phyloP scores from a whole-genome alignment of 2,797 vertebrate species.

The Varecia variegata region DNA sequence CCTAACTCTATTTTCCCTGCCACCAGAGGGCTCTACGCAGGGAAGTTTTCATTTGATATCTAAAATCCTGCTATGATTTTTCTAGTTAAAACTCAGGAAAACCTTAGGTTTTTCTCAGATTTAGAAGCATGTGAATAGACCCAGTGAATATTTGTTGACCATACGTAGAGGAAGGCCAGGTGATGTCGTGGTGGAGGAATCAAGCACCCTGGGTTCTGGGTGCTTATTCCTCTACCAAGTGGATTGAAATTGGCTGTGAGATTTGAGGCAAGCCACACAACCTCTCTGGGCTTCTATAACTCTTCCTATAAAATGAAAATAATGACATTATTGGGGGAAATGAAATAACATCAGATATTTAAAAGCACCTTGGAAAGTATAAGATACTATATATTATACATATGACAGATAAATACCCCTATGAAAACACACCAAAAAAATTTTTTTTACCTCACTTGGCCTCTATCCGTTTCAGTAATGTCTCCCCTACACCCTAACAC shows the following conservation, averaged over 20 bases:
- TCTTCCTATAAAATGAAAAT: neutral
- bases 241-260: neutral
- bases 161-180: neutral
- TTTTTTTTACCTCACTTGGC: neutral
- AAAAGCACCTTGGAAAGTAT: constrained; percentile 6
- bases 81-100: neutral
- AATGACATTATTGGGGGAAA: neutral
- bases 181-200: neutral
- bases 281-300: neutral
- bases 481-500: neutral
- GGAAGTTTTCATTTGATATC: neutral
- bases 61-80: neutral
- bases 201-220: neutral
- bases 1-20: neutral
- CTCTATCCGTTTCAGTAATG: neutral
- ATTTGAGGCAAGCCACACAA: neutral
- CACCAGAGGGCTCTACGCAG: constrained; percentile 43
- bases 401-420: neutral
- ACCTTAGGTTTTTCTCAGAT: neutral
- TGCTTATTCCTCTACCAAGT: neutral
- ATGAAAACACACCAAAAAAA: neutral
- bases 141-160: neutral
- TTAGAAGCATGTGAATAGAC: neutral
- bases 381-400: neutral
- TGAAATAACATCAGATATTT: neutral